These are phyloP conservation scores for Calyptomena viridis DNA, from an alignment of 2,113 vertebrate species.

Conservation along the genomic window DNA sequence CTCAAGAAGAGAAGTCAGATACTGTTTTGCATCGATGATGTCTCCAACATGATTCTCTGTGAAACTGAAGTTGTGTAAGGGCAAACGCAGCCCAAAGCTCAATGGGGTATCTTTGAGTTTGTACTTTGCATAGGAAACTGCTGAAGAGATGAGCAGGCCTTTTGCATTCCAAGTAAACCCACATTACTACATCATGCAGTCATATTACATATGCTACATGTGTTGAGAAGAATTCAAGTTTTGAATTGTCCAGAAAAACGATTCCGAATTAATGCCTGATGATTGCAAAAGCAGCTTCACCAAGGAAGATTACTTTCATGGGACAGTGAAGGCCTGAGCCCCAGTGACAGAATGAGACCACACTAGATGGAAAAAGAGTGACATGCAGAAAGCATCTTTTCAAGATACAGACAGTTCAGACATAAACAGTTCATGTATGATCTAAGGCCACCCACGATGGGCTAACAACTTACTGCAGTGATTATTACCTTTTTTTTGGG, in stretches of 20 bases:
- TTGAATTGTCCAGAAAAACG: neutral
- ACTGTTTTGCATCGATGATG: neutral
- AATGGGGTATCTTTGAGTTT: neutral
- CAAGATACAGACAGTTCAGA: neutral
- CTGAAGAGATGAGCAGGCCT: neutral
- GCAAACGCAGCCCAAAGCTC: neutral
- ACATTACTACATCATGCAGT: neutral
- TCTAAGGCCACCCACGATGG: neutral
- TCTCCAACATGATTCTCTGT: neutral
- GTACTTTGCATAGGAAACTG: neutral
- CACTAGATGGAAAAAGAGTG: neutral
- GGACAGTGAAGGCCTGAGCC: neutral
- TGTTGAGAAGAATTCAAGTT: neutral
- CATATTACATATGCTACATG: neutral
- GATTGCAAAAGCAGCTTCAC: neutral
- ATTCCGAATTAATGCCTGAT: neutral
- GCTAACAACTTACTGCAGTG: neutral
- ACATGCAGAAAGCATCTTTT: neutral
- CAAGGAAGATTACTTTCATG: neutral
- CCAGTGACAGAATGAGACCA: neutral
- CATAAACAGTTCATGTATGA: neutral
- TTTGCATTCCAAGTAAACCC: neutral
- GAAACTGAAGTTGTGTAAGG: neutral
- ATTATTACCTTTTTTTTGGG: neutral
- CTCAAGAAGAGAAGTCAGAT: neutral